Conservation (phyloP, 1,140 invertebrate species). For the Contarinia nasturtii region DNA sequence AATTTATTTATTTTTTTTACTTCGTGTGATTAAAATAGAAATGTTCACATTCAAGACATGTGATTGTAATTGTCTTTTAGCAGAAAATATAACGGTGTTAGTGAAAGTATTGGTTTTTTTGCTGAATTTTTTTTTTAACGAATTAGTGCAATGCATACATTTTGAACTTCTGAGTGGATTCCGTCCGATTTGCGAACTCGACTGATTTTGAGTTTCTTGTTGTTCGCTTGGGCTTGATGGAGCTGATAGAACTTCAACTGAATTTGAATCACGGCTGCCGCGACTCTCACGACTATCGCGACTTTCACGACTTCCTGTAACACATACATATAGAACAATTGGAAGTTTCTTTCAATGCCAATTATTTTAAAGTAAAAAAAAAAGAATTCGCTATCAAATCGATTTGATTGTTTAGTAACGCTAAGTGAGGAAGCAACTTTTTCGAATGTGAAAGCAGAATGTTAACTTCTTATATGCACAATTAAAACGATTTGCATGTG, state of each 20-base stretch:
- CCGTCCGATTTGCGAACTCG: slow-evolving; percentile 33
- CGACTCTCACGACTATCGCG: not conserved
- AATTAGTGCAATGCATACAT: slow-evolving; percentile 32
- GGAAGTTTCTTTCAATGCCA: not conserved
- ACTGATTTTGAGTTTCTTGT: slow-evolving; percentile 18
- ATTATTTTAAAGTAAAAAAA: not conserved
- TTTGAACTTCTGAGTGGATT: slow-evolving; percentile 61
- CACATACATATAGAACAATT: not conserved
- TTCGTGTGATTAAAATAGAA: not conserved
- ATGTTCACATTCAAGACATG: not conserved
- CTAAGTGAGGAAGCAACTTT: too few species aligned
- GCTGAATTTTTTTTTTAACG: not conserved
- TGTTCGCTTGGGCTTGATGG: slow-evolving; percentile 37
- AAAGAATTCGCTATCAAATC: not conserved
- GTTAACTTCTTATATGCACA: too few species aligned
- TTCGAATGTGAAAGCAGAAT: too few species aligned
- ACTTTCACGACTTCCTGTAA: not conserved
- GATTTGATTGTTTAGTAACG: too few species aligned
- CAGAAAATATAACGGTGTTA: not conserved
- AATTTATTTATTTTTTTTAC: too few species aligned
- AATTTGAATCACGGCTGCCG: slow-evolving; percentile 25
- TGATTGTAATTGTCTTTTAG: not conserved
- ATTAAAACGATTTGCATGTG: too few species aligned
- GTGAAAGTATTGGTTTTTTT: not conserved
- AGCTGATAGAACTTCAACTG: slow-evolving; percentile 26